Base-by-base conservation (phyloP, 2,113 vertebrate species). In the Ctenodactylus gundi region DNA sequence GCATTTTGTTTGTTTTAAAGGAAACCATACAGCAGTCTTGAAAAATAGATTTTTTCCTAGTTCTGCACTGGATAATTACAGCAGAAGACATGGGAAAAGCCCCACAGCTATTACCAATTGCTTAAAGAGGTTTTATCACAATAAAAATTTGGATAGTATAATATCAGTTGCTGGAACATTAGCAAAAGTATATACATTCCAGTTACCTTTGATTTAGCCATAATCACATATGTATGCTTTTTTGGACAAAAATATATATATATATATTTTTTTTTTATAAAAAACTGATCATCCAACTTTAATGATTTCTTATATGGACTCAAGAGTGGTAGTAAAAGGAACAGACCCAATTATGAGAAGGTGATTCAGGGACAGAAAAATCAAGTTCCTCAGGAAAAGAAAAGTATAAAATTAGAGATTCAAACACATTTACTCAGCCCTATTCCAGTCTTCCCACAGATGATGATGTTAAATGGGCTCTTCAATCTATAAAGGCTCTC, bases 221-320 rank as follows among this genome's bases (percentile, higher is more conserved):
- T 98, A 98, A 98, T 98, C 98, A 98, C 97, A 96, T 98, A 98
- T 96, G 98, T 98, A 98, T 96, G 98, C 98, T 98, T 98, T 83
- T 98, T 97, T 98, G 98, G 98, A 98, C 98, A 98, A 98, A 98
- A 98, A 98, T 98, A 98, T 98, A 98, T 98, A 98, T 98, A n/a
- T n/a, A n/a, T n/a, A n/a, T n/a, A n/a, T n/a, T n/a, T n/a, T n/a
- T n/a, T n/a, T 98, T 98, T 98, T 98, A 98, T 98, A 98, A 98
- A 98, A 98, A 98, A 98, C 97, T 96, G 98, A 98, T 98, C 98
- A 98, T 97, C 97, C 97, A 98, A 98, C 97, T 98, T 94, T 97
- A 98, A 97, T 98, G 98, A 98, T 96, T 98, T 98, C 97, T 98
- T 95, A 96, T 98, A 98, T 97, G 98, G 97, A 98, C 96, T 98